Base-by-base conservation (phyloP, 2,888 invertebrate species). In the Cantharis nigra region DNA sequence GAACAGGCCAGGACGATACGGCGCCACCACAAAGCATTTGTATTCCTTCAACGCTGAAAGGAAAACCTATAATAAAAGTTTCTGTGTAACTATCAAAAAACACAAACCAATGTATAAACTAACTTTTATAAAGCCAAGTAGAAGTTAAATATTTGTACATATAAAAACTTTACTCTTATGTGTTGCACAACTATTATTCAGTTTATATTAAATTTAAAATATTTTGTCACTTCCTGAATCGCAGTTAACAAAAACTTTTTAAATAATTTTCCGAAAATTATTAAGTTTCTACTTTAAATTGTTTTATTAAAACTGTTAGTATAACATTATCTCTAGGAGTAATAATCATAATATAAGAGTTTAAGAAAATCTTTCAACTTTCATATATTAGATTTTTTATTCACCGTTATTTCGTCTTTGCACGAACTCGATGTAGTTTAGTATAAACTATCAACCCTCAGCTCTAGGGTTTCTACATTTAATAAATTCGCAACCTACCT, bases 1-100 rank as follows among this genome's bases (percentile, higher is more conserved):
- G 81, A 79, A 83, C 82, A 82, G 83, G 83, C 71, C 26, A 75
- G 75, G 77, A 70, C 84, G 83, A 83, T 82, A 81, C 83, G 86
- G 83, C 86, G 86, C 86, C 86, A 84, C 84, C 83, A 79, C 82
- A 82, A 77, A 79, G 83, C 85, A 85, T 86, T 86, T 86, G 85
- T 86, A 85, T 86, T 85, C 85, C 82, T 79, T 80, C 77, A 74
- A 78, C 74, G 77, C 74, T 74, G 69, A 71, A 78, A 78, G 71
- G 71, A 78, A 74, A 77, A 73, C 73, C 77, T 73, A 74, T 77
- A 77, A 77, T 77, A 77, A 77, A 77, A 77, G 73, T 73, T 77
- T 73, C 76, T 74, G 65, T 71, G 65, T 65, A 73, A 73, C 70
- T 73, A 73, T 30, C 65, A 73, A 77, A 77, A 77, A 77, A 72